A percentile compares a stretch with the other conserved stretches of the same genome.
Evolutionary conservation across 2,113 vertebrate species (phyloP).

Genomic region (Nymphicus hollandicus): DNA sequence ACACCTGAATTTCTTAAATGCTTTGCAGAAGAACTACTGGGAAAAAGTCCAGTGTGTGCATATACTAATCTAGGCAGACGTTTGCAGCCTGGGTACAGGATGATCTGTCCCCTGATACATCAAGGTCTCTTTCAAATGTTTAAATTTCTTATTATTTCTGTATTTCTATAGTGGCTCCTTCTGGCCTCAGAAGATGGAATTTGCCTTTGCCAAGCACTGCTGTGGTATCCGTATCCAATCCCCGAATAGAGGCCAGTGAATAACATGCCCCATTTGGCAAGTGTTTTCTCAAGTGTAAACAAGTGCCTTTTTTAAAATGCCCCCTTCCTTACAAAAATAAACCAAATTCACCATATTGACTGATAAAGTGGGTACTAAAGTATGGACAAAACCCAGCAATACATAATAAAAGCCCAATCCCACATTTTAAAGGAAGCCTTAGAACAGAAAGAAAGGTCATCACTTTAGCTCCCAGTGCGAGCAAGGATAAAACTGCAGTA

Average conservation of each 20-base stretch:
- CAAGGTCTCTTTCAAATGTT: neutral
- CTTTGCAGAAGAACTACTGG: neutral
- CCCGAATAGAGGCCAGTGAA: neutral
- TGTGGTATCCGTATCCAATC: neutral
- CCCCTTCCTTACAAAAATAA: neutral
- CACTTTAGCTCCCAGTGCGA: neutral
- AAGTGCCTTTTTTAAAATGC: neutral
- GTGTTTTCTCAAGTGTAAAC: slow-evolving; percentile 36
- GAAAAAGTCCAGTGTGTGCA: neutral
- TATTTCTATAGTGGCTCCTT: neutral
- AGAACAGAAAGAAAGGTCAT: neutral
- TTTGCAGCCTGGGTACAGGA: neutral
- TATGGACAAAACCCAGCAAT: neutral
- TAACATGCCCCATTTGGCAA: slow-evolving; percentile 42
- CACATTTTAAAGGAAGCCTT: slow-evolving; percentile 1
- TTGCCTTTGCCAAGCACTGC: neutral
- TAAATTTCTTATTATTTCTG: neutral
- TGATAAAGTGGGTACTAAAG: neutral
- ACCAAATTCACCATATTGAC: neutral
- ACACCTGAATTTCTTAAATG: neutral
- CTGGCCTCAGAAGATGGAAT: neutral
- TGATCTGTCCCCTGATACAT: neutral
- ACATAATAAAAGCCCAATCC: slow-evolving; percentile 31
- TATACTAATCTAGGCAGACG: neutral
- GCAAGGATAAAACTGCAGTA: neutral